Percentiles rank a stretch among this genome's conserved stretches.
Conservation (phyloP, 53 echinoderm and acorn worm species). For the Patiria pectinifera region DNA sequence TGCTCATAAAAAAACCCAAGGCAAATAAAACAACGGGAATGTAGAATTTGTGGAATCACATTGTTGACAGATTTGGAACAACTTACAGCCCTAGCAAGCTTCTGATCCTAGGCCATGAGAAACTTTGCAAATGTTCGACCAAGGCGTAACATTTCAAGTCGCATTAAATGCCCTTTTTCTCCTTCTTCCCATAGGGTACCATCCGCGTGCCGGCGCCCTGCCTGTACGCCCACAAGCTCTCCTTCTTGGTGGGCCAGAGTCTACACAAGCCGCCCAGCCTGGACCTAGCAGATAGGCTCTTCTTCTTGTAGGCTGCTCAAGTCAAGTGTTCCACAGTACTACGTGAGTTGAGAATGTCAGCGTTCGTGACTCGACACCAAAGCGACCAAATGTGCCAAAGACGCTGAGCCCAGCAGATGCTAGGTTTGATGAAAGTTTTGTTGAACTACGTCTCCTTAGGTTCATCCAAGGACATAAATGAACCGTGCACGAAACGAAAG, state of each 20-base stretch:
- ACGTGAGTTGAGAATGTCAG: background rate
- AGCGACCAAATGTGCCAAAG: background rate
- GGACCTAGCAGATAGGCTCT: slow-evolving; percentile 80
- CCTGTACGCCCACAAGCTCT: slow-evolving; percentile 98
- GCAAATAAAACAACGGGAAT: no score
- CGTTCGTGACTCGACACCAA: background rate
- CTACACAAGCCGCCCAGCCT: slow-evolving; percentile 72
- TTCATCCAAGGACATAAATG: no score
- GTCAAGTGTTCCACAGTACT: background rate
- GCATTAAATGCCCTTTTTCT: background rate
- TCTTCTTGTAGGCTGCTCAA: slow-evolving; percentile 71
- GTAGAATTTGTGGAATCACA: no score
- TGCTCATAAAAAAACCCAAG: no score
- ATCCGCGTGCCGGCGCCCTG: slow-evolving; percentile 97
- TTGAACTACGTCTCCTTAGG: no score
- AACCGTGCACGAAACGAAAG: background rate
- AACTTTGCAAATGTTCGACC: no score
- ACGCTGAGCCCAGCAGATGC: background rate
- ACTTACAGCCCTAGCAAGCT: no score
- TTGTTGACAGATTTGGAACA: no score
- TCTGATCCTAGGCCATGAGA: no score
- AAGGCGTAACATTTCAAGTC: background rate
- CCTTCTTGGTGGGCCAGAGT: slow-evolving; percentile 93
- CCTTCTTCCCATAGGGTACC: slow-evolving; percentile 75
- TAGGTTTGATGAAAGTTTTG: no score